These are phyloP conservation scores for Caenorhabditis sp. DNA, from an alignment of 2,888 invertebrate species.

Conservation along the genomic window DNA sequence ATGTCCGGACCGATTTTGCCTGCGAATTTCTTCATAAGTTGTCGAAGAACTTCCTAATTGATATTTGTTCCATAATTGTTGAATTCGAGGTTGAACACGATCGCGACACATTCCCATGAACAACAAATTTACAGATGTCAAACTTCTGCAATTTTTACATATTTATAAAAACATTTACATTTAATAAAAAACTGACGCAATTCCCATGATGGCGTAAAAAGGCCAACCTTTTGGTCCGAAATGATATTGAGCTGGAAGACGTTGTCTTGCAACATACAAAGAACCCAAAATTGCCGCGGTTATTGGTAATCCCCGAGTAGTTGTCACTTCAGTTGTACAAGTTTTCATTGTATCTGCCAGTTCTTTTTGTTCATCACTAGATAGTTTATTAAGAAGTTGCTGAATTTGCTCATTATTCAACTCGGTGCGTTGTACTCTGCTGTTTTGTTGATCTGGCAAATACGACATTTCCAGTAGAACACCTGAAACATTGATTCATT, in stretches of 20 bases:
- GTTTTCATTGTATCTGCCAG: constrained; percentile 46
- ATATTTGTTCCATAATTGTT: constrained; percentile 49
- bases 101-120: constrained; percentile 61
- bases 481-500: no score
- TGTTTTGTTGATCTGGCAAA: no score
- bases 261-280: constrained; percentile 56
- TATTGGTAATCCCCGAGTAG: constrained; percentile 61
- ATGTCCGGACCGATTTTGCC: constrained; percentile 31
- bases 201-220: constrained; percentile 63
- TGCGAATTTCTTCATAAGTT: constrained; percentile 44
- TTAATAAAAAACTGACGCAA: constrained; percentile 35
- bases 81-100: constrained; percentile 53
- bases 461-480: no score
- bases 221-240: constrained; percentile 67
- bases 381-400: constrained; percentile 54
- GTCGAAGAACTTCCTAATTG: constrained; percentile 19
- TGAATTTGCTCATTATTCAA: constrained; percentile 43
- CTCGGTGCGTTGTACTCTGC: constrained; percentile 7
- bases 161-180: neutral
- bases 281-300: constrained; percentile 57
- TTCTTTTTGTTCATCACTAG: constrained; percentile 61
- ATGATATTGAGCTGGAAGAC: constrained; percentile 58
- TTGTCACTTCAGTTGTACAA: constrained; percentile 59
- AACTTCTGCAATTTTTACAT: constrained; percentile 28
- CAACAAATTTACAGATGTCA: constrained; percentile 57